phyloP scores from a whole-genome alignment of 2,888 invertebrate genomes.

The Drosophila meridionalis region DNA sequence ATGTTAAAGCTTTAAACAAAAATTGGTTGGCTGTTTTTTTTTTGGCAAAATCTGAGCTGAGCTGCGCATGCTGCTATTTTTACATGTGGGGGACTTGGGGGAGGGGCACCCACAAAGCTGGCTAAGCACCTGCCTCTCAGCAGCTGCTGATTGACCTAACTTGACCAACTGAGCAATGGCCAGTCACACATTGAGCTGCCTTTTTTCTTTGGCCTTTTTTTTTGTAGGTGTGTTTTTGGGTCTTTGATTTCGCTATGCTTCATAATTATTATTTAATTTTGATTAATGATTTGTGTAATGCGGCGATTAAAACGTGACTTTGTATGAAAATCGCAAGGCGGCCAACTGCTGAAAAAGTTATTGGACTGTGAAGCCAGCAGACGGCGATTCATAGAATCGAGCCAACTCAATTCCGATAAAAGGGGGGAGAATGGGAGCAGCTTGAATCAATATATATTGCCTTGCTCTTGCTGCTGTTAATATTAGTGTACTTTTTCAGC shows the following conservation, averaged over 20 bases:
- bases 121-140: conserved; percentile 44
- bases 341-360: conserved; percentile 39
- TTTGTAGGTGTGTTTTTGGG: conserved; percentile 31
- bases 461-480: conserved; percentile 9
- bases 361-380: conserved; percentile 54
- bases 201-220: conserved; percentile 17
- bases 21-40: background rate
- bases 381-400: conserved; percentile 48
- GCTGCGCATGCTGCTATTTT: conserved; percentile 41
- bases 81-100: conserved; percentile 20
- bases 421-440: conserved; percentile 47
- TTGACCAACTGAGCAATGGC: conserved; percentile 35
- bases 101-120: conserved; percentile 52
- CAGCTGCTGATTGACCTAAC: conserved; percentile 42
- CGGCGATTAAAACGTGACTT: conserved; percentile 78
- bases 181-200: conserved; percentile 42
- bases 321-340: conserved; percentile 53
- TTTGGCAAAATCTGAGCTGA: conserved; percentile 26
- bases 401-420: conserved; percentile 1
- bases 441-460: conserved; percentile 62
- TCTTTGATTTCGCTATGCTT: conserved; percentile 50
- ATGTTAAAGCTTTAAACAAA: conserved; percentile 44
- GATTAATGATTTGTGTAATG: conserved; percentile 77
- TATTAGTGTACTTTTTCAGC: conserved; percentile 9
- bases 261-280: conserved; percentile 80